A percentile compares a stretch with the other conserved stretches of the same genome.
Evolutionary conservation across 2,888 invertebrate genomes (phyloP).

Genomic region (Oegoconia quadripuncta): DNA sequence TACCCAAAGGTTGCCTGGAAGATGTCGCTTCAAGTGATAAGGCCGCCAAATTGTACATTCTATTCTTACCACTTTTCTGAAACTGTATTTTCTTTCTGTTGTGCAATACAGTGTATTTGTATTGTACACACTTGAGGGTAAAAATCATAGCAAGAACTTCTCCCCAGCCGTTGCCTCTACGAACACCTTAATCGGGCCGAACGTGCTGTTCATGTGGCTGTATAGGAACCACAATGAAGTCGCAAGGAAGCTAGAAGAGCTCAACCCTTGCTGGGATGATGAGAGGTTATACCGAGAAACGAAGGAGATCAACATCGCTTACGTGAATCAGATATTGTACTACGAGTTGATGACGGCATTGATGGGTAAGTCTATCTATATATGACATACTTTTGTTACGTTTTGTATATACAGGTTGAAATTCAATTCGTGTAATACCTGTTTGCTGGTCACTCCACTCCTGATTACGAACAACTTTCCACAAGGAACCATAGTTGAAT

Average conservation of each 20-base stretch:
- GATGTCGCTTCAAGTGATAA: too few relatives aligned
- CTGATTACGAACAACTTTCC: too few relatives aligned
- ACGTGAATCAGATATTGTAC: constrained; percentile 87
- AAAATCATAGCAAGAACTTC: too few relatives aligned
- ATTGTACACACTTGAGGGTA: too few relatives aligned
- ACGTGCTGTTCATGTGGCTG: constrained; percentile 33
- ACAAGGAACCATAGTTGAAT: too few relatives aligned
- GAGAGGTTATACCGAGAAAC: constrained; percentile 88
- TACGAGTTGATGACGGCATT: constrained; percentile 89
- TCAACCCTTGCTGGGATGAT: constrained; percentile 93
- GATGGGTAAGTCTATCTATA: constrained; percentile 79
- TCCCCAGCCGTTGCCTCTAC: neutral
- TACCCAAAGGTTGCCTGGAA: too few relatives aligned
- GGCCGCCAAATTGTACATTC: too few relatives aligned
- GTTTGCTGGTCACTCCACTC: too few relatives aligned
- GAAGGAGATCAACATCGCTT: constrained; percentile 85
- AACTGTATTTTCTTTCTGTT: too few relatives aligned
- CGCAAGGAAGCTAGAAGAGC: constrained; percentile 81
- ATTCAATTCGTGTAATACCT: too few relatives aligned
- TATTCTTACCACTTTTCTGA: too few relatives aligned
- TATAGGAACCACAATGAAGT: constrained; percentile 87
- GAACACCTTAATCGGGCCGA: constrained; percentile 32
- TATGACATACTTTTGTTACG: neutral
- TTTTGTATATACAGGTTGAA: neutral
- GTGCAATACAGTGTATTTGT: too few relatives aligned